Evolutionary conservation across 2,113 vertebrate species (phyloP).

Genomic region (Protobothrops mucrosquamatus): DNA sequence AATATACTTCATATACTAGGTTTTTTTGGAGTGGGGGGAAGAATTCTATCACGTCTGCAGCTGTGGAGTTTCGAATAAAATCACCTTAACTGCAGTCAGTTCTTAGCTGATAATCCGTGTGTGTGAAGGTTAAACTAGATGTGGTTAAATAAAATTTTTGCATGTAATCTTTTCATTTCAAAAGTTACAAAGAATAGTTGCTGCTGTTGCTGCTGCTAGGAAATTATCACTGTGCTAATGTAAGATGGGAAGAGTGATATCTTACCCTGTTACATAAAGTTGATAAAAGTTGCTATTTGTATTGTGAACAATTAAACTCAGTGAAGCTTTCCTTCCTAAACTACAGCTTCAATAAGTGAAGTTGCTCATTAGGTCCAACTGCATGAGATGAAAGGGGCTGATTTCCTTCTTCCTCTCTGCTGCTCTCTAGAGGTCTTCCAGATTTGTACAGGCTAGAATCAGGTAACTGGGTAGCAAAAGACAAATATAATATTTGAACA

Average conservation of each 20-base stretch:
- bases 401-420: background rate
- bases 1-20: slow-evolving; percentile 58
- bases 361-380: background rate
- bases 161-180: background rate
- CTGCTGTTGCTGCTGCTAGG: background rate
- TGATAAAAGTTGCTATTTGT: background rate
- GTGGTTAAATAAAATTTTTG: background rate
- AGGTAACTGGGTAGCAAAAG: background rate
- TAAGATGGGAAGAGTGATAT: background rate
- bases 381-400: background rate
- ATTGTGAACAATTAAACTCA: background rate
- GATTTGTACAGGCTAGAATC: background rate
- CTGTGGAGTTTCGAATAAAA: slow-evolving; percentile 63
- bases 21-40: background rate
- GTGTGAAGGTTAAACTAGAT: background rate
- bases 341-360: background rate
- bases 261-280: background rate
- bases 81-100: slow-evolving; percentile 42
- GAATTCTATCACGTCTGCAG: slow-evolving; percentile 64
- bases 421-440: background rate
- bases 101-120: background rate
- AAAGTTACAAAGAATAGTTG: background rate
- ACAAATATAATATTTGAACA: background rate
- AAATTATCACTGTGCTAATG: background rate
- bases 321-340: background rate